phyloP scores from a whole-genome alignment of 2,113 vertebrate genomes.

The Illadopsis cleaveri region DNA sequence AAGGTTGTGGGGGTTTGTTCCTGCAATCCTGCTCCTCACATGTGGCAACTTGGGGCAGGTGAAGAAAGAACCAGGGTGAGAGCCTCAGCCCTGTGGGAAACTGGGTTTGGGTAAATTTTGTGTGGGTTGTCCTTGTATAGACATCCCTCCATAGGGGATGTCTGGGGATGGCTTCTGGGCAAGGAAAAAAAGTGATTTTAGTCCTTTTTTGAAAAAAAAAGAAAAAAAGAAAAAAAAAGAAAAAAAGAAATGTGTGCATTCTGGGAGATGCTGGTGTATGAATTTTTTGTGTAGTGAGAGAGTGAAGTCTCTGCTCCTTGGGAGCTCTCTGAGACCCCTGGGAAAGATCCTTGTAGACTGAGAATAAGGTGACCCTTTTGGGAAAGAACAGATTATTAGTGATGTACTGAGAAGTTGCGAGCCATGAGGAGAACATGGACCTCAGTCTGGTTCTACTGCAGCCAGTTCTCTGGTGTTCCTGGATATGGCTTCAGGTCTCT shows the following conservation, averaged over 20 bases:
- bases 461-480: not conserved
- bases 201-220: not conserved
- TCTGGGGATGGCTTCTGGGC: not conserved
- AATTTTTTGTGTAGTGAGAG: no score
- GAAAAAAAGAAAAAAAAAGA: rapidly evolving
- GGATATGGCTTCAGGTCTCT: not conserved
- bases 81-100: rapidly evolving
- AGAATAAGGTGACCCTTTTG: not conserved
- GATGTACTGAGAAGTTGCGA: not conserved
- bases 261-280: not conserved
- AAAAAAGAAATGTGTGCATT: rapidly evolving
- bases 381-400: not conserved
- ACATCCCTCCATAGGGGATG: no score
- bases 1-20: not conserved
- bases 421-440: rapidly evolving
- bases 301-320: not conserved
- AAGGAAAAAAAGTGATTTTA: not conserved
- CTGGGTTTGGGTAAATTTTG: not conserved
- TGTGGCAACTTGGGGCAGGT: not conserved
- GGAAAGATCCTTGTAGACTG: not conserved
- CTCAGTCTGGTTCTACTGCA: not conserved
- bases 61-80: not conserved
- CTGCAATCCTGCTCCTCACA: not conserved
- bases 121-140: rapidly evolving
- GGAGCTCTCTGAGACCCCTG: not conserved